Evolutionary conservation across 2,113 vertebrate genomes (phyloP).

Genomic region (Polyodon spathula): DNA sequence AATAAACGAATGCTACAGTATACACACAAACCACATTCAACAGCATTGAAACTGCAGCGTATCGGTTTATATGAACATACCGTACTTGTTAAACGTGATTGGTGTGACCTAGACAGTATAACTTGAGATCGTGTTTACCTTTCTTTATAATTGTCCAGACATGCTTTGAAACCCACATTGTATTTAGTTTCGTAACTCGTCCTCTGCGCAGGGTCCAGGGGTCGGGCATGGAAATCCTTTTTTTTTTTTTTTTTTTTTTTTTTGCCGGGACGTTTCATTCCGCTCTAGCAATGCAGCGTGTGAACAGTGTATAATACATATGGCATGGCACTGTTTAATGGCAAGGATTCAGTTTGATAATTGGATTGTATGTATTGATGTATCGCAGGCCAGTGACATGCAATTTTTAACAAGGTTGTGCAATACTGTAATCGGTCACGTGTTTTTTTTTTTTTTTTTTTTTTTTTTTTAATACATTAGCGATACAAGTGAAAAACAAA

Average conservation of each 20-base stretch:
- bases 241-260: constrained; percentile 21
- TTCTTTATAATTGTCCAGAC: constrained; percentile 32
- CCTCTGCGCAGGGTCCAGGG: constrained; percentile 5
- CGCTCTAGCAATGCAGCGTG: neutral
- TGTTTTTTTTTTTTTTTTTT: no score
- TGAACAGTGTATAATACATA: neutral
- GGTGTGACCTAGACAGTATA: neutral
- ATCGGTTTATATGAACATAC: no score
- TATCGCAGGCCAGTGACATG: no score
- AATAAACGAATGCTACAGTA: no score
- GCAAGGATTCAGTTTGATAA: no score
- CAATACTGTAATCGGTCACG: no score
- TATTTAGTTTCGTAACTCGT: neutral
- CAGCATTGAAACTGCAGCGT: no score
- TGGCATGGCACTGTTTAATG: neutral
- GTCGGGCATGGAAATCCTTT: neutral
- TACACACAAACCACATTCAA: no score
- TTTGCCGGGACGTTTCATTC: constrained; percentile 27
- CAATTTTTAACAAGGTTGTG: no score
- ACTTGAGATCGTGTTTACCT: constrained; percentile 27
- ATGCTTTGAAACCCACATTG: constrained; percentile 44
- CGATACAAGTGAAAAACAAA: no score
- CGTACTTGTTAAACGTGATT: neutral
- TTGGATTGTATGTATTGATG: no score
- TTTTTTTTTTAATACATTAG: no score